phyloP scores from a whole-genome alignment of 2,888 invertebrate species.

The Synanthedon formicaeformis region DNA sequence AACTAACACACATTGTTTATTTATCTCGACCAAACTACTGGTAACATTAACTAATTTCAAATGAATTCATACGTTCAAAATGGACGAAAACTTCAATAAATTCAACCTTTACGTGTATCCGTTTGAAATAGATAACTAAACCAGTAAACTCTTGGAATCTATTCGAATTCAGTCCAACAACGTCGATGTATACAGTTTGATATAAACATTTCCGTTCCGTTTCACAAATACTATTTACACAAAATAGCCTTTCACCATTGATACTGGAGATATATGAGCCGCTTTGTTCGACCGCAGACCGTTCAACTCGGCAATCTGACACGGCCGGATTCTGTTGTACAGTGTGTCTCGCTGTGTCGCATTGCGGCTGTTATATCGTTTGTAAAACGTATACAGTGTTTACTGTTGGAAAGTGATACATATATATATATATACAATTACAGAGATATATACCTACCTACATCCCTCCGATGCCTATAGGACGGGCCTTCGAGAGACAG shows the following conservation, averaged over 20 bases:
- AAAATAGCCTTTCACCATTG: conserved; percentile 7
- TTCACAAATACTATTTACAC: background rate
- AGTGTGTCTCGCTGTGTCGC: background rate
- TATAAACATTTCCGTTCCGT: no score
- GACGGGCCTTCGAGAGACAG: background rate
- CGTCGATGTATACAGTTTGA: background rate
- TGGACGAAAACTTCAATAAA: conserved; percentile 4
- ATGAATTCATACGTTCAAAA: conserved; percentile 4
- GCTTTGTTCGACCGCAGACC: conserved; percentile 8
- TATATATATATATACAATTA: background rate
- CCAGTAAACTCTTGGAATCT: background rate
- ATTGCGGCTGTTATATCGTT: background rate
- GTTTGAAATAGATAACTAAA: background rate
- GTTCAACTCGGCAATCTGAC: conserved; percentile 2
- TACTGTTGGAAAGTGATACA: background rate
- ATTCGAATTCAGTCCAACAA: background rate
- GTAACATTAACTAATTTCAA: conserved; percentile 2
- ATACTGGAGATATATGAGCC: conserved; percentile 8
- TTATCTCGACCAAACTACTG: background rate
- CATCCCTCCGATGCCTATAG: no score
- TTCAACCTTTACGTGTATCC: background rate
- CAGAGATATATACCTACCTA: background rate
- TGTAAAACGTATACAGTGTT: background rate
- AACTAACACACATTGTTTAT: background rate
- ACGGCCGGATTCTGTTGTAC: background rate